A percentile compares a stretch with the other conserved stretches of the same genome.
phyloP scores from a whole-genome alignment of 2,797 vertebrate genomes.

The Malurus leucopterus region DNA sequence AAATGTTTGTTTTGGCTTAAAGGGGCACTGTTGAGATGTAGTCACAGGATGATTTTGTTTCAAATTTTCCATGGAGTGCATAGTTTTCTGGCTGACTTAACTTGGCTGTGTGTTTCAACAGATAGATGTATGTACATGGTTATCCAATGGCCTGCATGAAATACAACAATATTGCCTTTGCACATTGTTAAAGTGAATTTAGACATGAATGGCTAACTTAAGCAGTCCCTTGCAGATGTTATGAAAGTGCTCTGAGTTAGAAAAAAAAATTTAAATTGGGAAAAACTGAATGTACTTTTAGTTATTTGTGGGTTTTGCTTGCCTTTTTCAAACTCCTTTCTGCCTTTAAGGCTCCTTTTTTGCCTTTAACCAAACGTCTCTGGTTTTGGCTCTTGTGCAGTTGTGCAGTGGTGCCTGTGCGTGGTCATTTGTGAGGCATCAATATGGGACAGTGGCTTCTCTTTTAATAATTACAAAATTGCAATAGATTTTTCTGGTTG shows the following conservation, averaged over 20 bases:
- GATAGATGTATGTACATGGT: not conserved
- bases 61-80: slow-evolving; percentile 28
- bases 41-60: slow-evolving; percentile 27
- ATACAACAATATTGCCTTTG: not conserved
- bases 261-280: not conserved
- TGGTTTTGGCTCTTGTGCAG: not conserved
- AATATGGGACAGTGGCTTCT: not conserved
- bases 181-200: not conserved
- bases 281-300: not conserved
- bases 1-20: slow-evolving; percentile 52
- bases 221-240: not conserved
- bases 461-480: not conserved
- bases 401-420: not conserved
- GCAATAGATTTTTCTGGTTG: not conserved
- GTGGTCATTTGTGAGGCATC: not conserved
- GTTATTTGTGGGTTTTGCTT: not conserved
- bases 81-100: slow-evolving; percentile 37
- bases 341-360: not conserved
- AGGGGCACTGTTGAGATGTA: slow-evolving; percentile 7
- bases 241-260: not conserved
- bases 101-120: slow-evolving; percentile 3
- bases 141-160: not conserved
- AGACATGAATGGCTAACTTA: not conserved
- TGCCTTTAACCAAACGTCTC: not conserved
- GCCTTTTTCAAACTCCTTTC: not conserved